phyloP scores from a whole-genome alignment of 2,113 vertebrate genomes.

The Lepus americanus region DNA sequence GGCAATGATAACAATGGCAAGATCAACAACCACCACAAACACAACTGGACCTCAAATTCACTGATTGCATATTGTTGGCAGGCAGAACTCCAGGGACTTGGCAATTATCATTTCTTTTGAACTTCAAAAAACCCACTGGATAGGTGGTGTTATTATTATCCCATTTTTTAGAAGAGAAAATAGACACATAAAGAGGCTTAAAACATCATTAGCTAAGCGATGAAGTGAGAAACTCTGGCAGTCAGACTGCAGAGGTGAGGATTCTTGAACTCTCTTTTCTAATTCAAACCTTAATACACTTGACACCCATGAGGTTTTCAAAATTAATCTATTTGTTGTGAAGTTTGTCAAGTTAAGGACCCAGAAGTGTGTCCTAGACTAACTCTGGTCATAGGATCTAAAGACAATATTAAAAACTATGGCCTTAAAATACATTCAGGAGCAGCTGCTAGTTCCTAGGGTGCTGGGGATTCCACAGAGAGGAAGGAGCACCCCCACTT shows the following conservation, averaged over 20 bases:
- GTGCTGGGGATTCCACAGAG: neutral
- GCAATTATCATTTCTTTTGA: neutral
- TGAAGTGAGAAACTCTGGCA: neutral
- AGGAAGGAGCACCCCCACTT: neutral
- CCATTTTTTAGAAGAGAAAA: constrained; percentile 9
- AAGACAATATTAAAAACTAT: neutral
- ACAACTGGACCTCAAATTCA: neutral
- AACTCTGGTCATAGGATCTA: neutral
- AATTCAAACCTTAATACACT: constrained; percentile 10
- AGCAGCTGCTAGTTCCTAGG: neutral
- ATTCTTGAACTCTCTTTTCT: neutral
- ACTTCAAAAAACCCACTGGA: neutral
- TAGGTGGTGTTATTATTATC: neutral
- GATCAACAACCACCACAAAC: neutral
- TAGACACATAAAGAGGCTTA: neutral
- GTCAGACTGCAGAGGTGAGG: neutral
- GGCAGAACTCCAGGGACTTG: neutral
- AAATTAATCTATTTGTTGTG: neutral
- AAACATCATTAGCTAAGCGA: neutral
- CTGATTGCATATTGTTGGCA: neutral
- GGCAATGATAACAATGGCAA: neutral
- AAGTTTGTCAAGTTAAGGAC: neutral
- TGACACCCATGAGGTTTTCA: neutral
- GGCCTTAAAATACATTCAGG: neutral
- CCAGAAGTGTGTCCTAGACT: neutral